Base-by-base conservation (phyloP, 2,888 invertebrate species). In the Mythimna albipuncta region DNA sequence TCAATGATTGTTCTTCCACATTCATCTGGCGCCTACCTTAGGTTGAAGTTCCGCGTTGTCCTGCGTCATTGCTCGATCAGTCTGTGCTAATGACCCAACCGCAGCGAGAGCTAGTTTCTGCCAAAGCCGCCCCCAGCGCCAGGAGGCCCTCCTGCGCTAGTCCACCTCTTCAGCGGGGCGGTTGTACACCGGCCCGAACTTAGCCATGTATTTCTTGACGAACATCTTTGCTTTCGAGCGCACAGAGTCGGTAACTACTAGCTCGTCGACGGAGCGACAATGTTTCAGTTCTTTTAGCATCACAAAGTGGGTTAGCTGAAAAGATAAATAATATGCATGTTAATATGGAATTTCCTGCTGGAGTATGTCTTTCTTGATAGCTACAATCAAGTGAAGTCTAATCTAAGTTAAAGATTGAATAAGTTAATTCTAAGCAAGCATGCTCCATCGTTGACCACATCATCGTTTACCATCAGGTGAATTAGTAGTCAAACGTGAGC, bases 221-320 rank as follows among this genome's bases (percentile, higher is more conserved):
- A 99, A 99, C 94, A 99, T 99, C 92, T 98, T 98, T 32, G 99
- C 99, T 94, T 99, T 99, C 86, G 98, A 98, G 87, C 99, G 98
- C 10, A 99, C 99, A 73, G 98, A 98, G 85, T 99, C 98, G 54
- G 98, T 99, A 87, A 98, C 98, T 67, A 98, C 97, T 65, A 99
- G 94, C 87, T 99, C 98, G 81, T 98, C 98, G 4, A 98, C 98
- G 59, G 97, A 98, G 79, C 98, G 97, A 90, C 99, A 98, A 92
- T 99, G 98, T 91, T 99, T 99, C 92, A 99, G 93, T 94, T 99
- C 99, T 94, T 99, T 99, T 75, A 98, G 97, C 97, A 99, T 98
- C 75, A 99, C 99, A 93, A 99, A 99, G 95, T 99, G 99, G 0
- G 99, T 99, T 76, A 99, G 94, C 99, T 99, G 96, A 93, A 68